phyloP scores from a whole-genome alignment of 2,113 vertebrate species.

The Bothrops jararaca region DNA sequence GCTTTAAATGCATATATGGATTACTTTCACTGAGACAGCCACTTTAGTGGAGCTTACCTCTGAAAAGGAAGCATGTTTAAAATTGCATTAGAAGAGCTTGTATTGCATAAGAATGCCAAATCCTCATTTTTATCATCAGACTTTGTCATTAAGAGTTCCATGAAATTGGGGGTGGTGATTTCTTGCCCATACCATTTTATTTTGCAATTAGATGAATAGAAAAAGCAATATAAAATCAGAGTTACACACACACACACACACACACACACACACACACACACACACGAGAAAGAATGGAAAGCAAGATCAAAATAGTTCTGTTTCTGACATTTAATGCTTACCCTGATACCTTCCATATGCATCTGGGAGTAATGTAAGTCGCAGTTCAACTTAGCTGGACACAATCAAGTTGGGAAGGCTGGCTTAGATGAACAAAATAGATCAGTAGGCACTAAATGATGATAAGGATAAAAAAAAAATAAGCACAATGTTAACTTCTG shows the following conservation, averaged over 20 bases:
- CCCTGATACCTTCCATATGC: background rate
- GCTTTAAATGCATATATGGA: background rate
- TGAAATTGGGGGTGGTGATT: background rate
- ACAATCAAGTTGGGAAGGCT: background rate
- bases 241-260: no score
- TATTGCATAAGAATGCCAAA: background rate
- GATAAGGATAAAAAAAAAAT: background rate
- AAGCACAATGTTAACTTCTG: background rate
- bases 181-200: background rate
- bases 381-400: background rate
- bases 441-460: background rate
- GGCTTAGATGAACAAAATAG: background rate
- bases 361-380: background rate
- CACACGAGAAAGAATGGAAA: background rate
- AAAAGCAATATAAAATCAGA: background rate
- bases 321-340: background rate
- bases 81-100: background rate
- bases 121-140: background rate
- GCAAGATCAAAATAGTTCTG: background rate
- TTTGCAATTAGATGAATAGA: background rate
- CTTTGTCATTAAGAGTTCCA: background rate
- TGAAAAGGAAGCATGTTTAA: background rate
- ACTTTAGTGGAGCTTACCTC: background rate
- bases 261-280: no score
- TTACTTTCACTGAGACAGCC: background rate